A percentile compares a stretch with the other conserved stretches of the same genome.
phyloP scores from a whole-genome alignment of 2,888 invertebrate genomes.

The Neocrepidodera transversa region DNA sequence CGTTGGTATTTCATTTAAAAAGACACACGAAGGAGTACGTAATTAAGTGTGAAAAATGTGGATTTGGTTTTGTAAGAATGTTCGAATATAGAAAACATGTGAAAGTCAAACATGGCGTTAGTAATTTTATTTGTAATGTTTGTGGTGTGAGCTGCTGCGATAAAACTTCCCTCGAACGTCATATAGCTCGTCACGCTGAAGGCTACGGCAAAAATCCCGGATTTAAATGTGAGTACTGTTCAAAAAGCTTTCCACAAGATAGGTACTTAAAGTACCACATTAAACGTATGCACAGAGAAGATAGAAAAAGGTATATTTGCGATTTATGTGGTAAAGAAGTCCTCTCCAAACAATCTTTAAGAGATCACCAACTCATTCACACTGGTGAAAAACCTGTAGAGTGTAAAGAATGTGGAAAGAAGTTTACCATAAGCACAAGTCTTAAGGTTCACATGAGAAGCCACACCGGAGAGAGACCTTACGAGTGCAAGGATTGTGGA shows the following conservation, averaged over 20 bases:
- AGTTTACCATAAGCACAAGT: slow-evolving; percentile 64
- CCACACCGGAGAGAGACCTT: slow-evolving; percentile 59
- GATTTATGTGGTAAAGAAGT: slow-evolving; percentile 64
- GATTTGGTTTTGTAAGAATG: slow-evolving; percentile 48
- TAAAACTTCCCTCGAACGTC: slow-evolving; percentile 47
- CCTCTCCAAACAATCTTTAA: slow-evolving; percentile 53
- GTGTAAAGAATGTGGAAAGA: slow-evolving; percentile 65
- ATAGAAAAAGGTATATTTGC: slow-evolving; percentile 44
- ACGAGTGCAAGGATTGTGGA: slow-evolving; percentile 64
- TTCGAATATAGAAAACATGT: slow-evolving; percentile 50
- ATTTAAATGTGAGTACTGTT: slow-evolving; percentile 45
- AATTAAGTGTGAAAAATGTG: slow-evolving; percentile 59
- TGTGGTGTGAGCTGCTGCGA: slow-evolving; percentile 50
- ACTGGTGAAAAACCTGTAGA: slow-evolving; percentile 58
- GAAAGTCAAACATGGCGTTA: slow-evolving; percentile 47
- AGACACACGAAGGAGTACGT: slow-evolving; percentile 64
- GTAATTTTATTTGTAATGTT: slow-evolving; percentile 47
- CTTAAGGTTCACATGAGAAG: slow-evolving; percentile 54
- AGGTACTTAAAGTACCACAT: slow-evolving; percentile 43
- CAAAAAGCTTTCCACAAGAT: slow-evolving; percentile 43
- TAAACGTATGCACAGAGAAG: slow-evolving; percentile 45
- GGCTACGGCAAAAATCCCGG: slow-evolving; percentile 41
- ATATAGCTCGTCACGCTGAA: slow-evolving; percentile 47
- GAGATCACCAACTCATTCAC: slow-evolving; percentile 48
- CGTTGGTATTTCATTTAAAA: slow-evolving; percentile 62